A percentile compares a stretch with the other conserved stretches of the same genome.
phyloP scores from a whole-genome alignment of 2,797 vertebrate genomes.

The Momotus momota region DNA sequence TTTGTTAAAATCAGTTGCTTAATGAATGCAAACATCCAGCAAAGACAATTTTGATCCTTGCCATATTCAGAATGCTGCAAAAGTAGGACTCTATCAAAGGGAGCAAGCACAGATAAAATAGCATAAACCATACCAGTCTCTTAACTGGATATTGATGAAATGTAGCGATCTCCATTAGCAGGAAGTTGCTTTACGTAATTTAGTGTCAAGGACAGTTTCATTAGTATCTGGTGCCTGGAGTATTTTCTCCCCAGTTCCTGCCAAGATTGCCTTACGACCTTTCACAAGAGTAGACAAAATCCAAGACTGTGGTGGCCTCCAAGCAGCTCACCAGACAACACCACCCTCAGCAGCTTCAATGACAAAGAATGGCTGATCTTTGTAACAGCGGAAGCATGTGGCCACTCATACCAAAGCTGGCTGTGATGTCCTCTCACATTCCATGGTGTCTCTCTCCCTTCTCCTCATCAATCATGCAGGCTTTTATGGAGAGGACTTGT shows the following conservation, averaged over 20 bases:
- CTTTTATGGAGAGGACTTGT: neutral
- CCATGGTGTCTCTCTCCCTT: fast-evolving
- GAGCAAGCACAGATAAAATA: neutral
- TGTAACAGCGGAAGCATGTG: neutral
- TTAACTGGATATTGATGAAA: neutral
- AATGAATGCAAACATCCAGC: neutral
- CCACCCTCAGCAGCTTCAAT: neutral
- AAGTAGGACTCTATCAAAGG: neutral
- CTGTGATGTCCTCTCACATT: neutral
- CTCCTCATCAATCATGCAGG: neutral
- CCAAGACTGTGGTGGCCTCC: neutral
- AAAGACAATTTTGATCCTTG: neutral
- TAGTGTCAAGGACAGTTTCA: neutral
- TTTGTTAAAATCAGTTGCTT: neutral
- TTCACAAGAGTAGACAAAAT: neutral
- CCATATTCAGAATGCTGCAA: neutral
- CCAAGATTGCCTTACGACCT: neutral
- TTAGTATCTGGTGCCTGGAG: neutral
- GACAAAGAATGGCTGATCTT: neutral
- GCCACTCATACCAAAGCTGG: fast-evolving
- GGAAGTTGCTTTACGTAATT: neutral
- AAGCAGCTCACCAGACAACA: neutral
- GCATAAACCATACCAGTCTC: neutral
- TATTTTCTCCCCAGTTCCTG: neutral
- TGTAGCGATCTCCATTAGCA: neutral